Percentiles rank a stretch among this genome's conserved stretches.
These are phyloP conservation scores for Siderastrea siderea DNA, from an alignment of 92 coral and sea anemone genomes.

Conservation along the genomic window DNA sequence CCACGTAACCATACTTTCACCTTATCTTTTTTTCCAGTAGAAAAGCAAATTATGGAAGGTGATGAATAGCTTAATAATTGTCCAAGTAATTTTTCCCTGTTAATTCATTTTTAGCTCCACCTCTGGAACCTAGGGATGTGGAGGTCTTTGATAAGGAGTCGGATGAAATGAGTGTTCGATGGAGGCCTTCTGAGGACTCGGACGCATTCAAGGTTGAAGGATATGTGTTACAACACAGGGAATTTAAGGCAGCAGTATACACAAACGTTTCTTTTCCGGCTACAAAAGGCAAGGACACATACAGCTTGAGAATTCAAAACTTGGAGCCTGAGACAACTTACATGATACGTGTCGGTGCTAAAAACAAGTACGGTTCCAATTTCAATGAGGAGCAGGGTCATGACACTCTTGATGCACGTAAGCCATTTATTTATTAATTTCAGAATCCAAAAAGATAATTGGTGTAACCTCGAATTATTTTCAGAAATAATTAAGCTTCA, in stretches of 20 bases:
- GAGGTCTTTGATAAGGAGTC: neutral
- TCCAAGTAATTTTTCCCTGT: neutral
- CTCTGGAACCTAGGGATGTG: slow-evolving; percentile 42
- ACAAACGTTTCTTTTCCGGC: neutral
- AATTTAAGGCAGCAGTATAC: neutral
- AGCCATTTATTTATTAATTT: neutral
- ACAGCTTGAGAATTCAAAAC: slow-evolving; percentile 24
- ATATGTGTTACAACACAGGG: slow-evolving; percentile 39
- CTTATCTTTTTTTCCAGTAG: too few species aligned
- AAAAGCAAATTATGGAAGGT: too few species aligned
- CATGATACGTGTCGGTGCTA: slow-evolving; percentile 54
- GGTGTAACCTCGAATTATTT: too few species aligned
- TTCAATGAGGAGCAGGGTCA: slow-evolving; percentile 11
- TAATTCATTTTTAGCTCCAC: slow-evolving; percentile 31
- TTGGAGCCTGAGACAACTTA: slow-evolving; percentile 65
- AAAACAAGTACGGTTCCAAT: slow-evolving; percentile 19
- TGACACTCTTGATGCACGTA: slow-evolving; percentile 2
- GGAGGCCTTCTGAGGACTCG: slow-evolving; percentile 36
- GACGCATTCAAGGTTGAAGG: neutral
- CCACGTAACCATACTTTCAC: too few species aligned
- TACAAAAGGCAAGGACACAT: neutral
- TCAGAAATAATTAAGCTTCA: too few species aligned
- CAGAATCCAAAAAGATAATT: neutral
- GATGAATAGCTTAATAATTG: neutral
- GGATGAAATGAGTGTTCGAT: slow-evolving; percentile 34